Evolutionary conservation across 2,888 invertebrate species (phyloP).

Genomic region (Patella pellucida): DNA sequence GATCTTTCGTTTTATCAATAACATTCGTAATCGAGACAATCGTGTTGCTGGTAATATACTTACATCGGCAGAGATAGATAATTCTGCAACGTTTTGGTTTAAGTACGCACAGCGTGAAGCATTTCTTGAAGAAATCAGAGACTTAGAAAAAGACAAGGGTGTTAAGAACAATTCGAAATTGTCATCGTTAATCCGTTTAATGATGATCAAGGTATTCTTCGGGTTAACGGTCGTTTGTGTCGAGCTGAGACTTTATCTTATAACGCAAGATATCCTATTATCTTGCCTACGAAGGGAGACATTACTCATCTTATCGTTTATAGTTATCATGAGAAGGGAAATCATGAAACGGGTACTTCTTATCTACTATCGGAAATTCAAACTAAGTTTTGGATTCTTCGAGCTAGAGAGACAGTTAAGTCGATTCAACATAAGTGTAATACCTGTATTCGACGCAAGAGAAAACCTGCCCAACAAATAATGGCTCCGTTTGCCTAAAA

Average conservation of each 20-base stretch:
- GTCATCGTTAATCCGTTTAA: not conserved
- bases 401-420: slow-evolving; percentile 31
- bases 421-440: slow-evolving; percentile 19
- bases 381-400: slow-evolving; percentile 29
- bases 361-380: slow-evolving; percentile 21
- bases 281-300: slow-evolving; percentile 26
- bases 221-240: not conserved
- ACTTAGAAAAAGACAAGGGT: not conserved
- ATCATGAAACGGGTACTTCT: slow-evolving; percentile 24
- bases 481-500: slow-evolving; percentile 30
- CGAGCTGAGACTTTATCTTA: slow-evolving; percentile 12
- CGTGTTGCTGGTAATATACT: not conserved
- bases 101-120: not conserved
- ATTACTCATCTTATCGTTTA: slow-evolving; percentile 28
- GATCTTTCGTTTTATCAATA: not conserved
- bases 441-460: slow-evolving; percentile 20
- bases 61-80: not conserved
- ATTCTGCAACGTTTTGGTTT: not conserved
- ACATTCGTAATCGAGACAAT: not conserved
- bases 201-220: not conserved
- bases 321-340: slow-evolving; percentile 21
- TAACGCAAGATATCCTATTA: slow-evolving; percentile 27
- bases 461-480: slow-evolving; percentile 20
- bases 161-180: not conserved
- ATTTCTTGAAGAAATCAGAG: not conserved